A percentile compares a stretch with the other conserved stretches of the same genome.
phyloP scores from a whole-genome alignment of 2,797 vertebrate genomes.

The Megaceryle alcyon region DNA sequence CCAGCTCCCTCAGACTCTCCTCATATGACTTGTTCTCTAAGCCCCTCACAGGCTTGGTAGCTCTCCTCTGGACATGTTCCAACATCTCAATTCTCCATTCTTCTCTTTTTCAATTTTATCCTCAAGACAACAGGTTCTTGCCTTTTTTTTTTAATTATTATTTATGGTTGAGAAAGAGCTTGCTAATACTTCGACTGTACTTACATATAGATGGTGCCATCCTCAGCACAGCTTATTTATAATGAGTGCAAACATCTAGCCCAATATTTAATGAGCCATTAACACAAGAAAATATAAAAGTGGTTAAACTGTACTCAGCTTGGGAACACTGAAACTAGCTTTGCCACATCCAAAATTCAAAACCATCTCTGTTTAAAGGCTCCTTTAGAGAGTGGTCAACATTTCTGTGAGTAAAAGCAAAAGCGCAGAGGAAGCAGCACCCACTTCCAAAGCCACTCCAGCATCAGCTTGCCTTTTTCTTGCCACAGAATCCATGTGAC shows the following conservation, averaged over 20 bases:
- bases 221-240: background rate
- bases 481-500: background rate
- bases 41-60: too few relatives aligned
- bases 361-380: background rate
- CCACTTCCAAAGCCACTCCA: background rate
- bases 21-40: too few relatives aligned
- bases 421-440: background rate
- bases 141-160: background rate
- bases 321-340: background rate
- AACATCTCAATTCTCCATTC: background rate
- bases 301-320: background rate
- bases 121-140: background rate
- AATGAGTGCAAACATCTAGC: background rate
- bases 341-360: background rate
- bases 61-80: too few relatives aligned
- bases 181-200: background rate
- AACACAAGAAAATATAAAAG: background rate
- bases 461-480: background rate
- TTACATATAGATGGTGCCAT: background rate
- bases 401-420: background rate
- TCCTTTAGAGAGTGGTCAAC: background rate
- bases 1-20: too few relatives aligned
- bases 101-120: background rate
- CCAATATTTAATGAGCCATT: background rate
- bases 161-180: background rate